Base-by-base conservation (phyloP, 2,797 vertebrate species). In the Poeciliopsis presidionis region DNA sequence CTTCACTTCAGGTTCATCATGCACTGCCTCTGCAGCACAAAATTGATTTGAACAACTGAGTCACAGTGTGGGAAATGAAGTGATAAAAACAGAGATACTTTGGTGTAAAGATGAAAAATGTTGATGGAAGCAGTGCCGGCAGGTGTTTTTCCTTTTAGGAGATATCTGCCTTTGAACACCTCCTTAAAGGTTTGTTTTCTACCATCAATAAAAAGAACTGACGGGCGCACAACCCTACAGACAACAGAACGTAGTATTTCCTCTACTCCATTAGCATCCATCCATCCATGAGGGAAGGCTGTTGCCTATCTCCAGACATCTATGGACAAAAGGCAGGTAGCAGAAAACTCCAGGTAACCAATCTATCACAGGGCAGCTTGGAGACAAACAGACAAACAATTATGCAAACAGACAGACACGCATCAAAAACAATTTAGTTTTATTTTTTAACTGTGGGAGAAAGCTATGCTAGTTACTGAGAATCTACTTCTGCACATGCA, bases 1-100 rank as follows among this genome's bases (percentile, higher is more conserved):
- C 78, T 84, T 82, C 84, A 30, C 74, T 80, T 22, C 41, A 74
- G 46, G 70, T 80, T 73, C 45, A 77, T 77, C 63, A 46, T 43
- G 46, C 43, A 13, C 53, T 65, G 30, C 59, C 51, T 74, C 71
- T 78, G 78, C 14, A 76, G 41, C 41, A 47, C 22, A 57, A 46
- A 36, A 81, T 74, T 28, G 71, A 81, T 76, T 76, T 46, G 36
- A 74, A 43, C 16, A 59, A 28, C 2, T 5, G 36, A 77, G 11
- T 82, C 43, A 71, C 53, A 46, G 39, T 55, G 5, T 6, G 28
- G 47, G 18, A 69, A 65, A 67, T 67, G 41, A 45, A 53, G 13
- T 41, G 45, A 67, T 18, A 14, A 5, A 79, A 20, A 33, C 43
- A 59, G 59, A 12, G 36, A 71, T 78, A 30, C 63, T 75, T 77